phyloP scores from a whole-genome alignment of 2,888 invertebrate species.

The Tanaodytes sp. region DNA sequence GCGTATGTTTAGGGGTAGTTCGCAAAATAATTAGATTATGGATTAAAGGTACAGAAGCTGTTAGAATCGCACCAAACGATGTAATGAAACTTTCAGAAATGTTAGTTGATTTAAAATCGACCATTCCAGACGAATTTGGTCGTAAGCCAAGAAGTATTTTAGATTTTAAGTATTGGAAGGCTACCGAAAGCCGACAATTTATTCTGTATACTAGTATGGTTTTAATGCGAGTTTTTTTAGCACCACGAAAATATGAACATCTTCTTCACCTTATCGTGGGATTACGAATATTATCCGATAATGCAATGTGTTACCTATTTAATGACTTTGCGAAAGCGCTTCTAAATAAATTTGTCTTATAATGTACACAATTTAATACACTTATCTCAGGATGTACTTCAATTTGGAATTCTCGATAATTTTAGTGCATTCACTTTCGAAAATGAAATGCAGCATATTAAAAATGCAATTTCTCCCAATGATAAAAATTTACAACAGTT shows the following conservation, averaged over 20 bases:
- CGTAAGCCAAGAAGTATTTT: background rate
- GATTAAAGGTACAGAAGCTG: background rate
- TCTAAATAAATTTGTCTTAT: constrained; percentile 45
- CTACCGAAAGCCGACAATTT: constrained; percentile 57
- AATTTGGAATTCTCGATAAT: constrained; percentile 29
- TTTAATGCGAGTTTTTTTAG: constrained; percentile 50
- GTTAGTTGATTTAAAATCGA: background rate
- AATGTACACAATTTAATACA: constrained; percentile 59
- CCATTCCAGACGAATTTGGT: constrained; percentile 2
- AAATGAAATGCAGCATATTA: background rate
- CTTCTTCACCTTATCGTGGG: constrained; percentile 54
- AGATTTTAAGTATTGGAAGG: constrained; percentile 51
- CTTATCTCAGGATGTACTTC: constrained; percentile 54
- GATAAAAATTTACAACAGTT: no score
- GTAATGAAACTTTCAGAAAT: background rate
- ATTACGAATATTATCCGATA: constrained; percentile 48
- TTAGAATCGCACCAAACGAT: background rate
- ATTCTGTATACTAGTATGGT: constrained; percentile 58
- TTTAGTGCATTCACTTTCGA: no score
- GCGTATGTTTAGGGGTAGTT: constrained; percentile 7
- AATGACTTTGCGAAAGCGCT: constrained; percentile 23
- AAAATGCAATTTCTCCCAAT: no score
- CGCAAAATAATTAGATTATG: constrained; percentile 3
- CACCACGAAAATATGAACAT: constrained; percentile 47
- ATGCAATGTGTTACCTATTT: constrained; percentile 11